Evolutionary conservation across 2,113 vertebrate species (phyloP), one percentile per base, ranked within the genome.

Genomic region (Lophotis ruficrista): DNA sequence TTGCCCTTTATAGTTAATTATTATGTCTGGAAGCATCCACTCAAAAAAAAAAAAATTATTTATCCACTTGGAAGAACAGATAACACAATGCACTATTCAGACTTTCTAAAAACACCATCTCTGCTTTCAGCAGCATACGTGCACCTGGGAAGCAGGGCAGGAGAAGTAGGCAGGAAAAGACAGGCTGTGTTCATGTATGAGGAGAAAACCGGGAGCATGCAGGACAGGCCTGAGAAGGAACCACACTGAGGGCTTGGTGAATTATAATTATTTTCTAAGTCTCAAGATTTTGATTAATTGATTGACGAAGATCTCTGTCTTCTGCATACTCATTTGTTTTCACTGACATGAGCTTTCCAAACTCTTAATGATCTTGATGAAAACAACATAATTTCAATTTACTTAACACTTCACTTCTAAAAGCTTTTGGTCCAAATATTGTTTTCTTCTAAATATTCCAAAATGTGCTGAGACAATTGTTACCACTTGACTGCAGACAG

Each of bases 141-240:
- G 53, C 33, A 35, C 21, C 38, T 87, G 66, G 33, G 31, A 77
- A 77, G 37, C 0, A 10, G 50, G n/a, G 69, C 14, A 86, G 25
- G 4, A 30, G 17, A 65, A 38, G 22, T 0, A 58, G 56, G 51
- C 28, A 70, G 43, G 38, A 20, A 83, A 47, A 7, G 9, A 38
- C 10, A 89, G 22, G 4, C 31, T 11, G 3, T 14, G 23, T 22
- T 41, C 27, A 47, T 9, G 19, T 13, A 68, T 7, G 24, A 56
- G 25, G 23, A 41, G 11, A 38, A 87, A 56, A 47, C 5, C 3
- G 14, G 27, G n/a, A 82, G 8, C 0, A 0, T 20, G 48, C 25
- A 71, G 43, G 7, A 68, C 30, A 76, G 45, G 25, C 15, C 13
- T 20, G 45, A 64, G 62, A 73, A 77, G 8, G 30, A 76, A 33